Conservation (phyloP, 2,888 invertebrate genomes). For the Ornithoptera alexandrae region DNA sequence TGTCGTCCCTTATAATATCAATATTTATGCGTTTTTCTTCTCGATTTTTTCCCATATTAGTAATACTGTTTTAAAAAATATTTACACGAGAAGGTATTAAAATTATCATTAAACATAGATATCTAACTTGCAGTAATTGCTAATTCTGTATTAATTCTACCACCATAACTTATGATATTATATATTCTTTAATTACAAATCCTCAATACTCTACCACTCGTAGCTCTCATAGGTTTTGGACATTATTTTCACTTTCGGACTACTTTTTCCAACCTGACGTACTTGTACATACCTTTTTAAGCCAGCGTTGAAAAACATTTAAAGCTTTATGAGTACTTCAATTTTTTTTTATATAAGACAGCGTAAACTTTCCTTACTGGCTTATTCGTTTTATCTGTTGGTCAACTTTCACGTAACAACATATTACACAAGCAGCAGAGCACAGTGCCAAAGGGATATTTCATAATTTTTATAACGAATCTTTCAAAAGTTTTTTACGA, state of each 20-base stretch:
- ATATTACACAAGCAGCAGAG: conserved; percentile 20
- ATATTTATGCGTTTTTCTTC: no score
- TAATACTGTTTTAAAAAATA: no score
- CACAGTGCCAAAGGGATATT: conserved; percentile 9
- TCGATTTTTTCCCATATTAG: no score
- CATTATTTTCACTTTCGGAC: conserved; percentile 21
- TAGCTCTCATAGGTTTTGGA: neutral
- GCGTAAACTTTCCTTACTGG: conserved; percentile 17
- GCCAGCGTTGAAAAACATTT: conserved; percentile 10
- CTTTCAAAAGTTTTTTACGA: neutral
- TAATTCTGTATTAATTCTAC: no score
- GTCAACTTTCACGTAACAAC: conserved; percentile 25
- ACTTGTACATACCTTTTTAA: neutral
- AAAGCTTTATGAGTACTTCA: conserved; percentile 18
- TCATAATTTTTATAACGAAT: conserved; percentile 11
- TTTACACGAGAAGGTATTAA: no score
- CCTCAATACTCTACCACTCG: neutral
- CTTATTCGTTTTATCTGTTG: conserved; percentile 12
- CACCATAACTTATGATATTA: no score
- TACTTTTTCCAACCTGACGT: conserved; percentile 2
- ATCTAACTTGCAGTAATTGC: no score
- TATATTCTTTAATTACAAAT: neutral
- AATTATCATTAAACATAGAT: no score
- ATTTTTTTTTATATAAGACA: conserved; percentile 19
- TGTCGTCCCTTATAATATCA: no score